Evolutionary conservation across 2,797 vertebrate species (phyloP).

Genomic region (Cirrhinus mrigala): DNA sequence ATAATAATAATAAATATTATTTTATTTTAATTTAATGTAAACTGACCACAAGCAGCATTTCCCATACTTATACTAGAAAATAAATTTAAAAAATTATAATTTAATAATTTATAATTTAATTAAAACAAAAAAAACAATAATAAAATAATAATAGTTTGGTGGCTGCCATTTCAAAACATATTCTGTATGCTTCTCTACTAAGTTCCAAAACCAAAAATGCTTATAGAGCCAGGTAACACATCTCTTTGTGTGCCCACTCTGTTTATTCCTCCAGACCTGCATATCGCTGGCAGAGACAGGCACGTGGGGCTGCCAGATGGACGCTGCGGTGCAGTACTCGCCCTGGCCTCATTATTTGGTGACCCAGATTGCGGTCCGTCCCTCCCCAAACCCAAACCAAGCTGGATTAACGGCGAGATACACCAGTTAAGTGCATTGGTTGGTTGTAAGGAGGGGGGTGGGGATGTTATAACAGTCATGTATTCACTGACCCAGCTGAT

Average conservation of each 20-base stretch:
- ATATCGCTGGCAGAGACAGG: conserved; percentile 43
- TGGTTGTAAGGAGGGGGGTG: neutral
- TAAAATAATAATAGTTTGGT: neutral
- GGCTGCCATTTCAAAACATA: neutral
- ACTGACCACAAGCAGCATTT: too few species aligned
- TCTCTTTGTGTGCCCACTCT: conserved; percentile 12
- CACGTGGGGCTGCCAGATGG: conserved; percentile 68
- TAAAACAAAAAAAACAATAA: too few species aligned
- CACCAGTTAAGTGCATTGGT: conserved; percentile 46
- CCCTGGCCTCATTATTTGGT: conserved; percentile 71
- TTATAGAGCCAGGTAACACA: neutral
- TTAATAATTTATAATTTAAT: too few species aligned
- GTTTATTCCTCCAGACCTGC: conserved; percentile 46
- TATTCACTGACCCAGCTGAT: conserved; percentile 49
- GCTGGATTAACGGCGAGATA: conserved; percentile 67
- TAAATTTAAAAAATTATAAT: too few species aligned
- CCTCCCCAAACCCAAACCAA: conserved; percentile 46
- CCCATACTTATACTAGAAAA: too few species aligned
- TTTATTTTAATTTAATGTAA: too few species aligned
- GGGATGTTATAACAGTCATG: conserved; percentile 37
- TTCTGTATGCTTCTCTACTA: neutral
- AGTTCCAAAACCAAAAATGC: neutral
- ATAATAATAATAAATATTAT: too few species aligned
- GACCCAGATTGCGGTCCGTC: conserved; percentile 71
- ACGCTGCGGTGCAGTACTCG: conserved; percentile 66